Base-by-base conservation (phyloP, 92 coral and sea anemone genomes). In the Porites divaricata region DNA sequence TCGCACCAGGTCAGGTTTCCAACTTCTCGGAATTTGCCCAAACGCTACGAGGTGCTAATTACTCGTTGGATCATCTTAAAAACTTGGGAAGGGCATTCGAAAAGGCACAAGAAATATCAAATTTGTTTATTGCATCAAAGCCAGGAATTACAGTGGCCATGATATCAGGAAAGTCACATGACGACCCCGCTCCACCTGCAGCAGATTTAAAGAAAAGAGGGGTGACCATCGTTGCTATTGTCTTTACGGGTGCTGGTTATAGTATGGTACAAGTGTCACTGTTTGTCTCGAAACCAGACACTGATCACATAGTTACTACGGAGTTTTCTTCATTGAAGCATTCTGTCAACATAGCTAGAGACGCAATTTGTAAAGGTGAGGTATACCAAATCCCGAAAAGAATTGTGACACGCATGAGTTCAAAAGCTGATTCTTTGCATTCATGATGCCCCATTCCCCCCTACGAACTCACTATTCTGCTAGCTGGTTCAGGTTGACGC, bases 1-100 rank as follows among this genome's bases (percentile, higher is more conserved):
- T 79, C 51, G 53, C 17, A 50, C 74, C 73, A 9, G 83, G 83
- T 9, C 83, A 79, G 26, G 28, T 75, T 7, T 66, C 83, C 0
- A 79, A 79, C 54, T 49, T 67, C 51, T 51, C 83, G 14, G 83
- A 79, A 65, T 79, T 79, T 79, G 62, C 83, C 14, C 74, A 67
- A 51, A 79, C 74, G 17, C 28, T 79, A 9, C 83, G 83, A 12
- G 6, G 24, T 1, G 75, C 83, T 14, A 79, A 52, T 68, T 79
- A 79, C 51, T 79, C 83, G 4, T 50, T 68, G 62, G 53, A 65
- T 16, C 64, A 66, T 45, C 67, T 68, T 63, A 79, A 79, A 24
- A 79, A 79, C 72, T 41, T 79, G 74, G 83, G 83, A 8, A 19
- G 8, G 23, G 83, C 83, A 7, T n/a, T 79, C 0, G 26, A 48